Conservation (phyloP, 2,113 vertebrate genomes). For the Plecotus auritus region DNA sequence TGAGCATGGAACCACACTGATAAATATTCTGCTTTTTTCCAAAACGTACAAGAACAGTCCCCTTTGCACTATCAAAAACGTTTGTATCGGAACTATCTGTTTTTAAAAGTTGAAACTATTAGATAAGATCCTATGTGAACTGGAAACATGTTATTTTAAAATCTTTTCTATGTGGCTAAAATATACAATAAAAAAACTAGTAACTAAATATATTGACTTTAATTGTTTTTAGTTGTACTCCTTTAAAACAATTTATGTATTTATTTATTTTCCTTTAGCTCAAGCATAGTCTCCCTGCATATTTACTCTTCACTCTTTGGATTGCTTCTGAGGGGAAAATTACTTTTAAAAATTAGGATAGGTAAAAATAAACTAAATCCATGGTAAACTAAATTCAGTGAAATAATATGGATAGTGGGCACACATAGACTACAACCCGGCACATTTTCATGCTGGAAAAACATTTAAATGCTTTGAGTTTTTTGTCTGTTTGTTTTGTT, state of each 20-base stretch:
- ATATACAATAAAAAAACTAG: neutral
- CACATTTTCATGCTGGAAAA: neutral
- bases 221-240: neutral
- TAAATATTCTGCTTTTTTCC: neutral
- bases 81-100: neutral
- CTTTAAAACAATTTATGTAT: neutral
- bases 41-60: accelerated
- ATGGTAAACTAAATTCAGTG: neutral
- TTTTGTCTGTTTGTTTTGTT: neutral
- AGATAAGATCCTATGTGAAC: neutral
- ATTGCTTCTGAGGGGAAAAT: constrained; percentile 16
- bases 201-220: neutral
- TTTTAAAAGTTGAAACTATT: neutral
- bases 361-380: neutral
- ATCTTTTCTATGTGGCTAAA: neutral
- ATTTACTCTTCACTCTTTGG: constrained; percentile 23
- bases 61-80: neutral
- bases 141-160: neutral
- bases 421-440: no score
- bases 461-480: neutral
- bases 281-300: neutral
- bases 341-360: constrained; percentile 22
- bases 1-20: neutral
- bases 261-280: neutral
- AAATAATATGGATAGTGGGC: neutral